Base-by-base conservation (phyloP, 2,113 vertebrate species). In the Callipepla squamata region DNA sequence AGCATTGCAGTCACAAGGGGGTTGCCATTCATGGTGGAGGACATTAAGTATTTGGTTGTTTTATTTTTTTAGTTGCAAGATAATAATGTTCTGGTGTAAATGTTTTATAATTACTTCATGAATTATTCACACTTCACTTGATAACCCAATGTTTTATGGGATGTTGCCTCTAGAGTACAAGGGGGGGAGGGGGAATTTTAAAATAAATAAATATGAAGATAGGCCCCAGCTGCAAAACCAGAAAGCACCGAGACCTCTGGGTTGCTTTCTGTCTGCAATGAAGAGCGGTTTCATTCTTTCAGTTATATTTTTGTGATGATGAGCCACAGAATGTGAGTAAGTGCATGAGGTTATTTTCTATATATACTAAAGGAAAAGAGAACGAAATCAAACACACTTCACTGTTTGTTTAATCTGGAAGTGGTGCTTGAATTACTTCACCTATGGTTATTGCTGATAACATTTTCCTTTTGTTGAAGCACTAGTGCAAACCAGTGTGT, bases 81-180 rank as follows among this genome's bases (percentile, higher is more conserved):
- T 81, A 95, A 95, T 96, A 95, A 94, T 87, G 92, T 90, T 92
- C 87, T 93, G 66, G 67, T 93, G 83, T 95, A 94, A 97, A 97
- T 96, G 93, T 97, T 96, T 97, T 94, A 97, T 96, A 96, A 97
- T 96, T 94, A 85, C 44, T 75, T 96, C 76, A 96, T 97, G 87
- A 93, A 97, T 97, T 96, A 97, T 96, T 97, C 95, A 96, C 82
- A 32, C 75, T 57, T 93, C 92, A 92, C 91, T 96, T 89, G 89
- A 94, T 96, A 94, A 93, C 87, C 62, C 3, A 0, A 61, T 85
- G 50, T 92, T 97, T 96, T 93, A 94, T 84, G 87, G 93, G 89
- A 84, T 96, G 30, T 81, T 30, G 76, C 88, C 90, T 95, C 93
- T 45, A 32, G 85, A 94, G 94, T 76, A 62, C 80, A 79, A 80